Conservation (phyloP, 2,797 vertebrate genomes). For the Neostethus bicornis region DNA sequence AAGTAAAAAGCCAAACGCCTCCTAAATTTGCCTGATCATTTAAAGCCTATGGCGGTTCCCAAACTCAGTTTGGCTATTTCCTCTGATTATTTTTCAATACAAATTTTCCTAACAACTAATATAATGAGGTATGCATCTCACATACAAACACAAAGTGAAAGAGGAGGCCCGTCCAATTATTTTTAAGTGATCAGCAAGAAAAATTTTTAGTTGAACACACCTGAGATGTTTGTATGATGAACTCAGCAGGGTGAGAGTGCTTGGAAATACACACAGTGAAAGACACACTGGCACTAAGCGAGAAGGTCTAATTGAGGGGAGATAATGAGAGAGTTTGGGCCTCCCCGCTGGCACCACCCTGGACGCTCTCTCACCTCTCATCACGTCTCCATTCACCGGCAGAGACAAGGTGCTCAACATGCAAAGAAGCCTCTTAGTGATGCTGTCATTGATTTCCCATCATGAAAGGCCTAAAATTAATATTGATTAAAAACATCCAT, state of each 20-base stretch:
- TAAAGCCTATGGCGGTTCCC: slow-evolving; percentile 40
- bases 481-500: slow-evolving; percentile 72
- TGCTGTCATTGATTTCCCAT: slow-evolving; percentile 71
- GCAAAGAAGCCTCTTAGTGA: slow-evolving; percentile 69
- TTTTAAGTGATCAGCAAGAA: slow-evolving; percentile 73
- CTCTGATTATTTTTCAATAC: slow-evolving; percentile 16
- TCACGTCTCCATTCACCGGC: slow-evolving; percentile 60
- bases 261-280: slow-evolving; percentile 32
- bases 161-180: slow-evolving; percentile 76
- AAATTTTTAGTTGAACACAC: slow-evolving; percentile 81
- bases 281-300: slow-evolving; percentile 36
- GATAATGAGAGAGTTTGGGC: slow-evolving; percentile 78
- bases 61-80: slow-evolving; percentile 50
- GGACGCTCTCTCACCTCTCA: slow-evolving; percentile 66
- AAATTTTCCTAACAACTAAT: slow-evolving; percentile 25
- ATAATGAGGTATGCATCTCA: slow-evolving; percentile 12
- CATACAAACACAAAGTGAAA: slow-evolving; percentile 1
- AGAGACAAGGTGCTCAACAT: slow-evolving; percentile 65
- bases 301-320: slow-evolving; percentile 77
- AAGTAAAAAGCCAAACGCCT: background rate
- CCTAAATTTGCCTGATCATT: slow-evolving; percentile 40
- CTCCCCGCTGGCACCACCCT: slow-evolving; percentile 68
- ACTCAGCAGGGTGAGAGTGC: slow-evolving; percentile 64
- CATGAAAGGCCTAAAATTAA: slow-evolving; percentile 69
- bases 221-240: slow-evolving; percentile 61